Evolutionary conservation across 1,140 invertebrate genomes (phyloP), one percentile per base, ranked within the genome.

Genomic region (Adelges cooleyi): DNA sequence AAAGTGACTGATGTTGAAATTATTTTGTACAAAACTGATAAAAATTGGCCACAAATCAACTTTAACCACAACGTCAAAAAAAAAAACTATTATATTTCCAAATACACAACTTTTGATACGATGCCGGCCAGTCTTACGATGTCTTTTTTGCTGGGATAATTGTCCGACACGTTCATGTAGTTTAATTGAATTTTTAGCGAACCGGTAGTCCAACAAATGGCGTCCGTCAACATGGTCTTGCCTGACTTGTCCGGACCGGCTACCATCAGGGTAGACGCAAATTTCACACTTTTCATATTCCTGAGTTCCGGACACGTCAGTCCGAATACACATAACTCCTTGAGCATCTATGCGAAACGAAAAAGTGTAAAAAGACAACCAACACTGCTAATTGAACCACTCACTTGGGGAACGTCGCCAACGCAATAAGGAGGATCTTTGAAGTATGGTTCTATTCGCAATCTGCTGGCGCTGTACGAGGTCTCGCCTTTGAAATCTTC

Each of bases 361-460:
- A 11, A n/a, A 5, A 33, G 11, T 33, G 11, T 33, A 33, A 33
- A 6, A 33, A 33, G 11, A 11, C 29, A 33, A 33, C 11, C 5
- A 33, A 33, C 13, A 17, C 40, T 54, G 6, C n/a, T n/a, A n/a
- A n/a, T n/a, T n/a, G n/a, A n/a, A n/a, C n/a, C n/a, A 59, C 25
- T 46, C 20, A 62, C 56, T 48, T 62, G 56, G n/a, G 38, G 56
- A 40, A 62, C 9, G 46, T 62, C 56, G n/a, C 56, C 56, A 29
- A 62, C 29, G 4, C 42, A 10, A 33, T 62, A 62, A 0, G 40
- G 22, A 4, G 22, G 27, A 29, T 62, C 42, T 8, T 8, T 15
- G 22, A 29, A n/a, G n/a, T 33, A 48, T 33, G 56, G 56, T 33
- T 62, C 25, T 15, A 3, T 15, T 29, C 56, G 22, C n/a, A 62